A percentile compares a stretch with the other conserved stretches of the same genome.
These are phyloP conservation scores for Lottia gigantea DNA, from an alignment of 2,888 invertebrate species.

Conservation along the genomic window DNA sequence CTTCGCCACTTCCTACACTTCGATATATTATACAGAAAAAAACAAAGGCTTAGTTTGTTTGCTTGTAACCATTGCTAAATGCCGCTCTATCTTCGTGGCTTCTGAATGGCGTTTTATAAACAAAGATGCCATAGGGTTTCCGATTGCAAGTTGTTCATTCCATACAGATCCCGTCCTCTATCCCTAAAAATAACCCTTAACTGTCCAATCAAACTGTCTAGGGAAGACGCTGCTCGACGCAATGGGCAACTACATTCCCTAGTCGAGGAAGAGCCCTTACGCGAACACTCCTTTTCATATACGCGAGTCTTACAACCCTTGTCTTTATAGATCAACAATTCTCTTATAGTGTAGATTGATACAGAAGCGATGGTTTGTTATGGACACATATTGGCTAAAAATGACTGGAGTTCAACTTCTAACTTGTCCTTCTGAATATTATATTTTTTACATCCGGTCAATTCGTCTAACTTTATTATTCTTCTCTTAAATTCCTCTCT, in stretches of 20 bases:
- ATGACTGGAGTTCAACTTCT: neutral
- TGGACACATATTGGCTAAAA: neutral
- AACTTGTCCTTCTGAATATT: neutral
- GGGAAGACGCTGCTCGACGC: neutral
- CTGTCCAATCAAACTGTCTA: conserved; percentile 1
- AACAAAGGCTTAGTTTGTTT: neutral
- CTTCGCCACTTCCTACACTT: no score
- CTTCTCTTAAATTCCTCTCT: neutral
- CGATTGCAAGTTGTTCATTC: conserved; percentile 4
- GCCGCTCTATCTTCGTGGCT: neutral
- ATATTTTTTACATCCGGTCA: neutral
- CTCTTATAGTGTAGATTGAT: neutral
- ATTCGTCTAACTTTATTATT: neutral
- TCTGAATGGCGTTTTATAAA: neutral
- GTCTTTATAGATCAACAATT: neutral
- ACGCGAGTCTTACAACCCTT: neutral
- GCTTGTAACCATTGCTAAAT: neutral
- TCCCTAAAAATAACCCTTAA: neutral
- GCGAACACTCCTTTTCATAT: neutral
- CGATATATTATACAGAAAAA: neutral
- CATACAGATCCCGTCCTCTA: neutral
- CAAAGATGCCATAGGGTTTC: neutral
- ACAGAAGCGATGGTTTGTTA: neutral
- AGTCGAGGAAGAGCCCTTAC: neutral
- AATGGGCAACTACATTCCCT: neutral